phyloP scores from a whole-genome alignment of 1,140 invertebrate species.

The Luehdorfia chinensis region DNA sequence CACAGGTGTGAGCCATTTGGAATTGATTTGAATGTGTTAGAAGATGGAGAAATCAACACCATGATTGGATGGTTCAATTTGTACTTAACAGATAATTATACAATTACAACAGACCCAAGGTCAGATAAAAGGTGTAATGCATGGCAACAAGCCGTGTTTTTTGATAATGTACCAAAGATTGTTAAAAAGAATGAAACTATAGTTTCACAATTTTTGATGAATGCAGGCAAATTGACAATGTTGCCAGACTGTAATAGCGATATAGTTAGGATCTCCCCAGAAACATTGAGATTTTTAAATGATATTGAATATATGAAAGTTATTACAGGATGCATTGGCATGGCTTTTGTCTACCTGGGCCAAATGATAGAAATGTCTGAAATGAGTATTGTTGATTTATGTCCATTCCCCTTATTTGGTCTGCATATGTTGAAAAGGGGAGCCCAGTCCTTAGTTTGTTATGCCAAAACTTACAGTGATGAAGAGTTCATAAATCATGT shows the following conservation, averaged over 20 bases:
- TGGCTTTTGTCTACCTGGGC: constrained; percentile 46
- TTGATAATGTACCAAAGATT: constrained; percentile 59
- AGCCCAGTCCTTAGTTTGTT: constrained; percentile 54
- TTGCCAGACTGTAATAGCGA: constrained; percentile 32
- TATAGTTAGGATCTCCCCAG: constrained; percentile 57
- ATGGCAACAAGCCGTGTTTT: constrained; percentile 88
- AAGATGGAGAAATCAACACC: constrained; percentile 79
- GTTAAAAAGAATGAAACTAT: constrained; percentile 53
- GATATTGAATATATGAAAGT: constrained; percentile 68
- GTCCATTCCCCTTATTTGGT: constrained; percentile 72
- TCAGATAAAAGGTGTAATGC: constrained; percentile 78
- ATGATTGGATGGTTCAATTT: constrained; percentile 86
- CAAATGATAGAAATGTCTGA: constrained; percentile 48
- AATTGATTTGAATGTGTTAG: constrained; percentile 45
- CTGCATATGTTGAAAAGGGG: constrained; percentile 67
- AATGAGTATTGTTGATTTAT: constrained; percentile 58
- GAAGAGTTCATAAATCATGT: constrained; percentile 56
- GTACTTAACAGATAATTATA: constrained; percentile 81
- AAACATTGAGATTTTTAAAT: constrained; percentile 78
- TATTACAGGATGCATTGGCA: constrained; percentile 50
- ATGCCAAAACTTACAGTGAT: constrained; percentile 47
- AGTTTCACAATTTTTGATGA: constrained; percentile 64
- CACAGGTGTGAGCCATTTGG: constrained; percentile 59
- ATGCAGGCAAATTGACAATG: constrained; percentile 52
- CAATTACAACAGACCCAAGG: constrained; percentile 76